Evolutionary conservation across 2,888 invertebrate genomes (phyloP), one percentile per base, ranked within the genome.

Genomic region (Thysanoteuthis rhombus): DNA sequence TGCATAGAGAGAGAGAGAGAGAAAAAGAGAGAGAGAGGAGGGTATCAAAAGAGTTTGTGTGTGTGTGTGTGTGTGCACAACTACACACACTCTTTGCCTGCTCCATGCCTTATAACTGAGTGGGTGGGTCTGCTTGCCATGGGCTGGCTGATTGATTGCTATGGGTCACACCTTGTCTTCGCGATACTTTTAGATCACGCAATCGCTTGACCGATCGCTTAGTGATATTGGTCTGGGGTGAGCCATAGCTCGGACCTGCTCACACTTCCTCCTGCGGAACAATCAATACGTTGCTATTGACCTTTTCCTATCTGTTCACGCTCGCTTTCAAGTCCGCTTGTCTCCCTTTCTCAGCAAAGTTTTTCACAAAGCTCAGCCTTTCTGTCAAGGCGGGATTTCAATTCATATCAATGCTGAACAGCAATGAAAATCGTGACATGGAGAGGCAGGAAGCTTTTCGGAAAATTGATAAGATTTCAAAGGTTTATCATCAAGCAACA

Each of bases 101-200:
- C 12, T 36, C n/a, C n/a, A n/a, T 75, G 75, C 75, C 10, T 1
- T 36, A 16, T 75, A 12, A n/a, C n/a, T 75, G 75, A 75, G 75
- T 75, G 75, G 75, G 75, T 75, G 75, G n/a, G 75, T 36, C 75
- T 12, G n/a, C 12, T 75, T 36, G 75, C 75, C n/a, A 52, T 52
- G 52, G 52, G n/a, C 75, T n/a, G 75, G 75, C 75, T 75, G 75
- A 75, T 75, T 75, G 75, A 75, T 75, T n/a, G 75, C 75, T 75
- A n/a, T 75, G 75, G 75, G 75, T 75, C 75, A 75, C 75, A 75
- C 75, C 75, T 75, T 75, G 75, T 75, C 75, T 75, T 75, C 75
- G 36, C n/a, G 75, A 75, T 75, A 75, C 75, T 75, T 75, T 75
- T 75, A 75, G 75, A 75, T 75, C 75, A 75, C 36, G 75, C 75